Evolutionary conservation across 2,888 invertebrate species (phyloP), one percentile per base, ranked within the genome.

Genomic region (Chaitophorus viminalis): DNA sequence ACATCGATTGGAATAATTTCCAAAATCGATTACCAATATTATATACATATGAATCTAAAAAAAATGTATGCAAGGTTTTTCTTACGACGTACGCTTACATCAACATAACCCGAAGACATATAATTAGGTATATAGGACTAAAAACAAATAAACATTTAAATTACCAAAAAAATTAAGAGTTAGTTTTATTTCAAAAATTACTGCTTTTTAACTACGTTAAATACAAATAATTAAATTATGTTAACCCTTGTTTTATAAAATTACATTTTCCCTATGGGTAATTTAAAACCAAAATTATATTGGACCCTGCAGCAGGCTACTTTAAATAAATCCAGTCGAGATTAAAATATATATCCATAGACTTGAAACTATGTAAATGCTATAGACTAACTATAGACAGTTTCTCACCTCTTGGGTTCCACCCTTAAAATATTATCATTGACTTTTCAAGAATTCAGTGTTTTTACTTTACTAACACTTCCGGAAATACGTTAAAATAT

Each of bases 201-300:
- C 18, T 29, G 25, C 21, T 25, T 29, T 82, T 79, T 54, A 54
- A 82, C 39, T 36, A 18, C 21, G 36, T 75, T 75, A 39, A n/a
- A n/a, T 83, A 75, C 39, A 75, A 60, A 39, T 83, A 83, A 83
- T 83, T 83, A 5, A 83, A 83, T 83, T 75, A 39, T 31, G 72
- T 60, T 65, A 31, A 17, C 25, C 6, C 36, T 39, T 21, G 39
- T 75, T 65, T 39, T 75, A 11, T 18, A 60, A 33, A n/a, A 36
- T 21, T 60, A 6, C 29, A 21, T 39, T 39, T 5, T 31, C 75
- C 39, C 39, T 25, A 8, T 39, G 39, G 31, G 29, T 65, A 75
- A 83, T 83, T 65, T 75, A 65, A 65, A 75, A 65, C 75, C 75
- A 6, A 75, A 75, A 83, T 65, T 65, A 65, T 21, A 39, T 39